Evolutionary conservation across 2,113 vertebrate species (phyloP), one percentile per base, ranked within the genome.

Genomic region (Perognathus longimembris): DNA sequence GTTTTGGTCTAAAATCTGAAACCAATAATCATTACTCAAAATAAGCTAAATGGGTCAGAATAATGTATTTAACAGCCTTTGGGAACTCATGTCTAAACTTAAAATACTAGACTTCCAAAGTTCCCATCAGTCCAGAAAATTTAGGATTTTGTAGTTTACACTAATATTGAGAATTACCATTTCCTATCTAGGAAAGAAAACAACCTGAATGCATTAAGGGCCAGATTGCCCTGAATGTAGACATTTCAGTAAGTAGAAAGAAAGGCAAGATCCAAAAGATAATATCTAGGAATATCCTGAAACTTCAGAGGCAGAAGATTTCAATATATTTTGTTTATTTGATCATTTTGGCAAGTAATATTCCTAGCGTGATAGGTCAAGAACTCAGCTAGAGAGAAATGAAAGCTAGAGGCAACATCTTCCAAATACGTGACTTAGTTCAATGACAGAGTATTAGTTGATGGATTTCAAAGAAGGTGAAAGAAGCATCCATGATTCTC

Each of bases 271-370:
- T 79, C 63, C 30, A 88, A 89, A 69, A 63, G 17, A 66, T 20
- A 73, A 74, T 18, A 40, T 24, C 26, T 77, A 50, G 9, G 36
- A 94, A 42, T 26, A 63, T n/a, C 87, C 12, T 67, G 24, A 73
- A 90, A 90, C 24, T 74, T 89, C 73, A 84, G 34, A 79, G 76
- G 42, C 26, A 83, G 24, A 70, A 91, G 32, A 59, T 64, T 85
- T 90, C 81, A 89, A 87, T 70, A 40, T 92, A 4, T 50, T 87
- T 89, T 90, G 75, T 79, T 97, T 93, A 88, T 69, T 79, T 38
- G 45, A 84, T 76, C 63, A 63, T 42, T 69, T 76, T 34, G 70
- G 12, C 28, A 45, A 69, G 32, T 11, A 69, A 64, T 64, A 84
- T 26, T 45, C 28, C 63, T 78, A 94, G 8, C 17, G 4, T 78